Conservation (phyloP, 2,888 invertebrate species). For the Scaptomyza caliginosa region DNA sequence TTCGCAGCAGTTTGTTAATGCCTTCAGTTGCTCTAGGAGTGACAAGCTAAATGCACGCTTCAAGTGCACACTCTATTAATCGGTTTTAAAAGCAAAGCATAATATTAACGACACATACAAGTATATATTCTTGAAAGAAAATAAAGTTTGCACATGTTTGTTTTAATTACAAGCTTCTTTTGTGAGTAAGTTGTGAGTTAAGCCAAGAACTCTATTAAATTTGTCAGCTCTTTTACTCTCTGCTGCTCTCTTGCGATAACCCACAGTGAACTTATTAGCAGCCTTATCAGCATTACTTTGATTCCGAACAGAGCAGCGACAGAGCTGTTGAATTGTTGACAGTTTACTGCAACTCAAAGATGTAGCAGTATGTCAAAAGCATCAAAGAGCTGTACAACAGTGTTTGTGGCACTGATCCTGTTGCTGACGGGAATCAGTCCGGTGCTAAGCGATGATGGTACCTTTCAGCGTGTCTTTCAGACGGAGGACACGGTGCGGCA, state of each 20-base stretch:
- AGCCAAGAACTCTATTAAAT: not conserved
- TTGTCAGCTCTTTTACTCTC: not conserved
- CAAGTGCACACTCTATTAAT: constrained; percentile 78
- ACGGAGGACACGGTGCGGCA: constrained; percentile 67
- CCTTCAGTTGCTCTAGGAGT: constrained; percentile 69
- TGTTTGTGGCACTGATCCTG: constrained; percentile 15
- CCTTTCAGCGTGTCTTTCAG: constrained; percentile 60
- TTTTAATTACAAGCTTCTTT: not conserved
- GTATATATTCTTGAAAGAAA: constrained; percentile 15
- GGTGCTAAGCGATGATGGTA: constrained; percentile 12
- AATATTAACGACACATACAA: not conserved
- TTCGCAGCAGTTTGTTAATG: constrained; percentile 72
- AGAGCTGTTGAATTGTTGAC: constrained; percentile 3
- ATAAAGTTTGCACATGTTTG: constrained; percentile 40
- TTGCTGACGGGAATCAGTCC: not conserved
- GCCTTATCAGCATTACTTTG: constrained; percentile 42
- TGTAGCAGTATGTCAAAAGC: constrained; percentile 57
- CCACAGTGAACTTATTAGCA: constrained; percentile 40
- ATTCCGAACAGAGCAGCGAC: not conserved
- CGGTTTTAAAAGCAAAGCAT: not conserved
- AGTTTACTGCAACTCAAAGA: constrained; percentile 46
- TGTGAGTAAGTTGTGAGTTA: not conserved
- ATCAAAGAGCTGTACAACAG: constrained; percentile 5
- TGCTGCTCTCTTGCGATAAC: constrained; percentile 49
- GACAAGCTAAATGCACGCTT: constrained; percentile 75